phyloP scores from a whole-genome alignment of 1,140 invertebrate species.

The Camponotus pennsylvanicus region DNA sequence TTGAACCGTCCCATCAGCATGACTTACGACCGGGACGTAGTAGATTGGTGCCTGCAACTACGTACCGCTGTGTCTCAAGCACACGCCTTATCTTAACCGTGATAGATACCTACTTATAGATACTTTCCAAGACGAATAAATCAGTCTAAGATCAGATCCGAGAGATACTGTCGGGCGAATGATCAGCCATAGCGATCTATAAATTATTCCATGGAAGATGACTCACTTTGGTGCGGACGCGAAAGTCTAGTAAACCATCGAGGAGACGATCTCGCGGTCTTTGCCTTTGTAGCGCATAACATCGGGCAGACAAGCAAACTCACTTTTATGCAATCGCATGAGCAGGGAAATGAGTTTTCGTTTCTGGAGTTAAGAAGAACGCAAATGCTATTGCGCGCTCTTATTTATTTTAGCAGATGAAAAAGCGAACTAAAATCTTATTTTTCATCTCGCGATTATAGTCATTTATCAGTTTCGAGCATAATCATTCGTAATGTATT shows the following conservation, averaged over 20 bases:
- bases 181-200: slow-evolving; percentile 57
- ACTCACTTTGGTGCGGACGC: slow-evolving; percentile 12
- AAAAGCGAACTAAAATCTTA: background rate
- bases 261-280: slow-evolving; percentile 2
- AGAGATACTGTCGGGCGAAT: slow-evolving; percentile 57
- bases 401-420: slow-evolving; percentile 25
- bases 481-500: background rate
- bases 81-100: slow-evolving; percentile 64
- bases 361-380: slow-evolving; percentile 51
- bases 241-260: slow-evolving; percentile 26
- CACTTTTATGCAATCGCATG: slow-evolving; percentile 66
- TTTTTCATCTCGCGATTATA: background rate
- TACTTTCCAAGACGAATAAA: slow-evolving; percentile 77
- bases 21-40: slow-evolving; percentile 80
- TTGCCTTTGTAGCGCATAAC: slow-evolving; percentile 49
- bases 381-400: slow-evolving; percentile 31
- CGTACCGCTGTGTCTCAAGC: slow-evolving; percentile 40
- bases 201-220: slow-evolving; percentile 22
- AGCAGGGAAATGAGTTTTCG: slow-evolving; percentile 58
- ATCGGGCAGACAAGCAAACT: slow-evolving; percentile 52
- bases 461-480: background rate
- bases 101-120: slow-evolving; percentile 77
- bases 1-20: slow-evolving; percentile 82
- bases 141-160: slow-evolving; percentile 66
- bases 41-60: slow-evolving; percentile 72